Conservation (phyloP, 2,888 invertebrate genomes). For the Priocnemis perturbator region DNA sequence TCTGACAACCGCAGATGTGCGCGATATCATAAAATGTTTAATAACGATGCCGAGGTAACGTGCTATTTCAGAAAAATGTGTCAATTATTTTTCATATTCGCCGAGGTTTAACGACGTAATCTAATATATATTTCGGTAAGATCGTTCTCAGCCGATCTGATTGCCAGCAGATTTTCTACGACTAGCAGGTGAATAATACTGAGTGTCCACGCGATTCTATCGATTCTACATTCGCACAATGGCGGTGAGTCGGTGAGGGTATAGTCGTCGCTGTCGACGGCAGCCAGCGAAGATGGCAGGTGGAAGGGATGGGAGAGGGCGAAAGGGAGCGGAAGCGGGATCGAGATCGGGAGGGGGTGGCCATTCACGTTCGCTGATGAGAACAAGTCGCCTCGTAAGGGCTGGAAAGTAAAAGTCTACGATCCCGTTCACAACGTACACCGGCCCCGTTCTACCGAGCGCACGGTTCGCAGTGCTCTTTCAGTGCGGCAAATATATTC, state of each 20-base stretch:
- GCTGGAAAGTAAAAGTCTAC: constrained; percentile 58
- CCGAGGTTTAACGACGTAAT: background rate
- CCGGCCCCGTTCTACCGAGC: background rate
- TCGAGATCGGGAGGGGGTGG: constrained; percentile 15
- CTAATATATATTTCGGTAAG: constrained; percentile 2
- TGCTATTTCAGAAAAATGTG: no score
- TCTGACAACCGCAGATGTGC: constrained; percentile 6
- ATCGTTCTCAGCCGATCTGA: constrained; percentile 31
- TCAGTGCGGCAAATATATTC: no score
- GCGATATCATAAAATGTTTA: no score
- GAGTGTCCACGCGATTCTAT: constrained; percentile 69
- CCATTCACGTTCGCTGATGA: constrained; percentile 57
- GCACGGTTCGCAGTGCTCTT: background rate
- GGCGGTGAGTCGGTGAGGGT: constrained; percentile 47
- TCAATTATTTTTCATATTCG: no score
- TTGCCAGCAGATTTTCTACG: constrained; percentile 68
- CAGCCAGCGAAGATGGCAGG: constrained; percentile 1
- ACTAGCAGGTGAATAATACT: constrained; percentile 69
- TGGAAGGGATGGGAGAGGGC: constrained; percentile 38
- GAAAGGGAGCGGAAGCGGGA: background rate
- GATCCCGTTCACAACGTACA: constrained; percentile 31
- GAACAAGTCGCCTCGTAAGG: constrained; percentile 52
- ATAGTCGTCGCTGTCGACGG: constrained; percentile 25
- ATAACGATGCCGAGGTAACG: no score
- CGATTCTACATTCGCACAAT: constrained; percentile 66